These are phyloP conservation scores for Synanthedon formicaeformis DNA, from an alignment of 2,888 invertebrate genomes.

Conservation along the genomic window DNA sequence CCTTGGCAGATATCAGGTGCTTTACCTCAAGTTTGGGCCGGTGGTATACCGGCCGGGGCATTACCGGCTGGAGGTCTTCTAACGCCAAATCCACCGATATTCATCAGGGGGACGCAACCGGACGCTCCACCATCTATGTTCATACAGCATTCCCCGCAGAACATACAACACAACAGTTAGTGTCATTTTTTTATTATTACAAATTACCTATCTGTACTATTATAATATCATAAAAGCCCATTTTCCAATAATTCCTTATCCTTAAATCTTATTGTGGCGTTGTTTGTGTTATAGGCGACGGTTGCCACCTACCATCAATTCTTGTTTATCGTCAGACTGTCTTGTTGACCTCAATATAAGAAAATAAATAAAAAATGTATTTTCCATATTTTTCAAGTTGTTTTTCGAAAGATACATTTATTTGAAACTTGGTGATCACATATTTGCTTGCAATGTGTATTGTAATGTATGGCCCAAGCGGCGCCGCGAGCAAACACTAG, in stretches of 20 bases:
- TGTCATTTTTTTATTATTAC: slow-evolving; percentile 14
- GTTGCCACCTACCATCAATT: no score
- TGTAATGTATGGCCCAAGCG: no score
- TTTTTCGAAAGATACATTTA: not conserved
- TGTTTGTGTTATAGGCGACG: no score
- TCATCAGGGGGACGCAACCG: slow-evolving; percentile 83
- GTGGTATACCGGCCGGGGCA: slow-evolving; percentile 75
- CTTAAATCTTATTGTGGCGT: no score
- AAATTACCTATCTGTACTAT: not conserved
- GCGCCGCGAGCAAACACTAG: no score
- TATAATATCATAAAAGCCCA: not conserved
- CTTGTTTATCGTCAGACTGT: no score
- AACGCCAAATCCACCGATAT: slow-evolving; percentile 84
- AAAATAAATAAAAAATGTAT: no score
- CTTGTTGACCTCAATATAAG: no score
- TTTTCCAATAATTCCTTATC: no score
- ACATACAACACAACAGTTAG: slow-evolving; percentile 58
- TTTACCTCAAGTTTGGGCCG: slow-evolving; percentile 82
- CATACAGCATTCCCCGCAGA: slow-evolving; percentile 82
- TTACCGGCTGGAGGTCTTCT: slow-evolving; percentile 74
- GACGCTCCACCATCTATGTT: slow-evolving; percentile 81
- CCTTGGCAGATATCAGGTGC: slow-evolving; percentile 83
- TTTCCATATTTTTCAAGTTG: not conserved
- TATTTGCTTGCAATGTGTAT: no score
- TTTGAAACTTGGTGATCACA: not conserved